These are phyloP conservation scores for Ichneumoninae sp. DNA, from an alignment of 2,888 invertebrate genomes.

Conservation along the genomic window DNA sequence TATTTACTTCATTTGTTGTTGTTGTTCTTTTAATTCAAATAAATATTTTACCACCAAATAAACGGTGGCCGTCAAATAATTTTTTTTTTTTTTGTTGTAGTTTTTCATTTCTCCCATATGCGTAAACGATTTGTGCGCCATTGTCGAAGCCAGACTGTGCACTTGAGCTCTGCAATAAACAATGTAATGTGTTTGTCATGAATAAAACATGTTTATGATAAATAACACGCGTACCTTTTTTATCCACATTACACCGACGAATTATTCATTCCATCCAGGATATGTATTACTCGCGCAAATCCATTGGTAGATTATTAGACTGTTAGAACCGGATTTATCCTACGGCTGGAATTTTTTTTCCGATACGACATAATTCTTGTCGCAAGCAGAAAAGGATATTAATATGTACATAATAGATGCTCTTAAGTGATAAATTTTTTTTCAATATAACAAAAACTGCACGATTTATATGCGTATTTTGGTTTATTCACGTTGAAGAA, in stretches of 20 bases:
- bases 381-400: not conserved
- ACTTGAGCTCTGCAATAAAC: too few relatives aligned
- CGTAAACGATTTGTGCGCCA: too few relatives aligned
- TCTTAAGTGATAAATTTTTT: not conserved
- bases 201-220: too few relatives aligned
- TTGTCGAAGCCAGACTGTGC: too few relatives aligned
- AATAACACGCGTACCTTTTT: not conserved
- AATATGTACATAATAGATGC: not conserved
- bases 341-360: not conserved
- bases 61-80: too few relatives aligned
- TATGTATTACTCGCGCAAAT: not conserved
- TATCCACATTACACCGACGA: not conserved
- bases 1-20: too few relatives aligned
- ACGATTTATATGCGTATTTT: not conserved
- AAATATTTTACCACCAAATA: too few relatives aligned
- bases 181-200: too few relatives aligned
- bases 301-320: not conserved
- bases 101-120: too few relatives aligned
- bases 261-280: not conserved
- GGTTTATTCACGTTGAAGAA: not conserved
- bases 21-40: too few relatives aligned
- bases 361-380: not conserved
- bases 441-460: not conserved
- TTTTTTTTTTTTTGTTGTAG: too few relatives aligned
- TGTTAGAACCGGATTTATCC: slow-evolving; percentile 21